Conservation (phyloP, 2,113 vertebrate species). For the Boleophthalmus pectinirostris region DNA sequence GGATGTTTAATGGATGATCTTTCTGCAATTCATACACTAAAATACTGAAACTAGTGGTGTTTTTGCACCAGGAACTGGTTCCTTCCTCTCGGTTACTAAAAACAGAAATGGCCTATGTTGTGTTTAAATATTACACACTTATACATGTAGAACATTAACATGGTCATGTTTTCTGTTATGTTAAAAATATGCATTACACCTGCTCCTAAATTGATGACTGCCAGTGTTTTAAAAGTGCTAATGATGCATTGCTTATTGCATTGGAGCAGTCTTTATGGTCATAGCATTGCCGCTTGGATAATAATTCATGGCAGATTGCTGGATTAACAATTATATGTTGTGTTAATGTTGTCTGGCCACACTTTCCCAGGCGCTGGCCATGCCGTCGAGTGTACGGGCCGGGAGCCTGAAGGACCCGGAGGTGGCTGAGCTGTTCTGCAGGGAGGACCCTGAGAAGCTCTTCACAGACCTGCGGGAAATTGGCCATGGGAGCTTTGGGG, state of each 20-base stretch:
- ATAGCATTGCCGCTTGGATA: background rate
- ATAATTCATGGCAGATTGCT: background rate
- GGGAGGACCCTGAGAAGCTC: slow-evolving; percentile 91
- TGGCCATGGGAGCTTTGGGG: slow-evolving; percentile 92
- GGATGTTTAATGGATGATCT: background rate
- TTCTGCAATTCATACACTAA: background rate
- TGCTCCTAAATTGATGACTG: background rate
- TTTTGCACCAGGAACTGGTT: background rate
- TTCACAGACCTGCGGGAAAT: slow-evolving; percentile 92
- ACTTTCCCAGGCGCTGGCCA: slow-evolving; percentile 80
- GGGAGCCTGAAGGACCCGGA: slow-evolving; percentile 94
- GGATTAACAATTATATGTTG: background rate
- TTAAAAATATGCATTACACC: too few species aligned
- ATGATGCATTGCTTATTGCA: too few species aligned
- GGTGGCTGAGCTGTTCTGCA: slow-evolving; percentile 91
- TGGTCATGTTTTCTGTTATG: too few species aligned
- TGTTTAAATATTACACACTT: background rate
- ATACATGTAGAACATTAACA: background rate
- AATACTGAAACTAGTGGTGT: background rate
- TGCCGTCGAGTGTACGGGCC: slow-evolving; percentile 90
- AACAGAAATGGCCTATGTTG: background rate
- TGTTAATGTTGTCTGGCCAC: slow-evolving; percentile 24
- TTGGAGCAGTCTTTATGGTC: background rate
- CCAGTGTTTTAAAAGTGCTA: too few species aligned
- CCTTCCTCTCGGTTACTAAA: background rate